Percentiles rank a stretch among this genome's conserved stretches.
These are phyloP conservation scores for Sarcophaga subvicina DNA, from an alignment of 2,888 invertebrate genomes.

Conservation along the genomic window DNA sequence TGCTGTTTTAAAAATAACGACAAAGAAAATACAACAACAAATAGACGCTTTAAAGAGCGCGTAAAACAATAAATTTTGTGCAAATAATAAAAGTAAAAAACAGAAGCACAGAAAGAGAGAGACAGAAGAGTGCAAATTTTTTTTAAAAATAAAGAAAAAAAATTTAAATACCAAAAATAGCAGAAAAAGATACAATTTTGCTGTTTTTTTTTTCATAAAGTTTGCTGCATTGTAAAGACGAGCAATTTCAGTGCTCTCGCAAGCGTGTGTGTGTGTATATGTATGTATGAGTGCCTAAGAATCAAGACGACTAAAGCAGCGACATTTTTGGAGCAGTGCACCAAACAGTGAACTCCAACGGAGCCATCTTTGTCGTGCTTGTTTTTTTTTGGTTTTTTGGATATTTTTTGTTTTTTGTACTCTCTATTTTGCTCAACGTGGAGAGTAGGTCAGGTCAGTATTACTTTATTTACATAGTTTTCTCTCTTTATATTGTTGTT, in stretches of 20 bases:
- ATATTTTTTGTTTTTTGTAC: no score
- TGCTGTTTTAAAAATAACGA: neutral
- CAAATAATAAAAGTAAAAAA: neutral
- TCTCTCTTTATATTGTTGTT: no score
- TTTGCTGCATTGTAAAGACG: neutral
- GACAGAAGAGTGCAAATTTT: neutral
- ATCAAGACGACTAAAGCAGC: no score
- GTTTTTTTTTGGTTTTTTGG: no score
- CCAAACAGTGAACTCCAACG: no score
- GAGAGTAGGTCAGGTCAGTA: no score
- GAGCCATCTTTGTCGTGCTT: no score
- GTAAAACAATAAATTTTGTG: neutral
- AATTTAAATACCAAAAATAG: conserved; percentile 17
- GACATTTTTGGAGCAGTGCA: no score
- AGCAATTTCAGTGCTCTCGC: neutral
- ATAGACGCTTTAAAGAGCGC: conserved; percentile 53
- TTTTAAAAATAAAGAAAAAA: conserved; percentile 11
- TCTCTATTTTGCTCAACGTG: no score
- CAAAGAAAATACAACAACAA: neutral
- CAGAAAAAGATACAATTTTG: conserved; percentile 8
- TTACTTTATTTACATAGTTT: no score
- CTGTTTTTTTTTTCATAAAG: conserved; percentile 39
- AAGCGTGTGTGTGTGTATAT: no score
- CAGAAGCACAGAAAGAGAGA: neutral
- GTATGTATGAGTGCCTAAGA: no score